Evolutionary conservation across 2,113 vertebrate genomes (phyloP).

Genomic region (Trachemys scripta): DNA sequence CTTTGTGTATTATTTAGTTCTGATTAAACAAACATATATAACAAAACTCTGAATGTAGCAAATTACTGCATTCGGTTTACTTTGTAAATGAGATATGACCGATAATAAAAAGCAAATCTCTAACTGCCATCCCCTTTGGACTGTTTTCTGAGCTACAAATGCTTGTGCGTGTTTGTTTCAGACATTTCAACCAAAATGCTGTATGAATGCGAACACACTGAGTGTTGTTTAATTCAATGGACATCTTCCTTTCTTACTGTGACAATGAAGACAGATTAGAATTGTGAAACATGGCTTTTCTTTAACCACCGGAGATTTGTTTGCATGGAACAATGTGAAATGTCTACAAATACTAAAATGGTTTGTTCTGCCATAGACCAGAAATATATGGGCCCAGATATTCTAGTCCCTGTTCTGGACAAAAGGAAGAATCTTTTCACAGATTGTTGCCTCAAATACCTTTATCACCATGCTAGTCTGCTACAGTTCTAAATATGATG

Average conservation of each 20-base stretch:
- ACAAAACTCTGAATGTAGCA: conserved; percentile 66
- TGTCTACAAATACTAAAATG: not conserved
- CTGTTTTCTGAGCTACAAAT: conserved; percentile 42
- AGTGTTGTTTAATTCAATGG: not conserved
- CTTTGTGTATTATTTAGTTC: conserved; percentile 80
- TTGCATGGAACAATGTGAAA: not conserved
- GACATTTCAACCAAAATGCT: conserved; percentile 42
- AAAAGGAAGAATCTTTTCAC: not conserved
- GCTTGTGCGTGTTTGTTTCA: not conserved
- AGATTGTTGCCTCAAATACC: not conserved
- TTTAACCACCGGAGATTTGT: not conserved
- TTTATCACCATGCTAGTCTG: not conserved
- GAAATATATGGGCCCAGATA: not conserved
- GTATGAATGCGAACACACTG: not conserved
- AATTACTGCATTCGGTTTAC: conserved; percentile 58
- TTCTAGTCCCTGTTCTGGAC: not conserved
- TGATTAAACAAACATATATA: conserved; percentile 75
- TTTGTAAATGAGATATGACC: conserved; percentile 6
- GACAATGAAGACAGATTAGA: not conserved
- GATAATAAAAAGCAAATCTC: conserved; percentile 25
- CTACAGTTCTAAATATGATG: accelerated
- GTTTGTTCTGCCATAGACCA: conserved; percentile 13
- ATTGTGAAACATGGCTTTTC: not conserved
- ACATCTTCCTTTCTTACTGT: not conserved
- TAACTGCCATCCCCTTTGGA: not conserved